Conservation (phyloP, 2,888 invertebrate species). For the Drosophila siamana region DNA sequence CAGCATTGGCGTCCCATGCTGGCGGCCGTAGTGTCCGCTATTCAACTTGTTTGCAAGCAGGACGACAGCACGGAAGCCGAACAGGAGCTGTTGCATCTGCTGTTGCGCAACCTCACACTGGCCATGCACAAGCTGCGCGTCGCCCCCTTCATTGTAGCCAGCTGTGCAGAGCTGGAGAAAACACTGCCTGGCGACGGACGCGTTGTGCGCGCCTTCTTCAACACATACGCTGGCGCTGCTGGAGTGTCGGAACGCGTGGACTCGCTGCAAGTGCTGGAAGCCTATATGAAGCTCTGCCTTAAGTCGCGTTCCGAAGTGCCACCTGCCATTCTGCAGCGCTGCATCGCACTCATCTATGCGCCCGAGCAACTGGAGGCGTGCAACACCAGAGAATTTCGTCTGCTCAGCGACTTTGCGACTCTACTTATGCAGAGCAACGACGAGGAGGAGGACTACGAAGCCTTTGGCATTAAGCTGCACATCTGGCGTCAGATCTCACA, state of each 20-base stretch:
- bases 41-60: constrained; percentile 48
- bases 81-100: constrained; percentile 66
- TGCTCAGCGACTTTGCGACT: constrained; percentile 62
- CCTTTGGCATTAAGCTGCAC: constrained; percentile 71
- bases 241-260: constrained; percentile 7
- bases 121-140: constrained; percentile 65
- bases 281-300: constrained; percentile 65
- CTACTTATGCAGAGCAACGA: constrained; percentile 67
- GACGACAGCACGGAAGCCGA: constrained; percentile 56
- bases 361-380: constrained; percentile 51
- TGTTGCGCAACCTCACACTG: constrained; percentile 67
- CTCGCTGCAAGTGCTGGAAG: constrained; percentile 53
- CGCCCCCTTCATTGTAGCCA: constrained; percentile 57
- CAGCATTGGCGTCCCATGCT: constrained; percentile 76
- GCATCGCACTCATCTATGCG: constrained; percentile 64
- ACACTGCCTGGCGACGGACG: constrained; percentile 53
- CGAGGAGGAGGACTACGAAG: constrained; percentile 75
- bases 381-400: constrained; percentile 59
- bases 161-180: constrained; percentile 64
- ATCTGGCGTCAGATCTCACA: constrained; percentile 80
- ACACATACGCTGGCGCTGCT: constrained; percentile 42
- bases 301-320: constrained; percentile 67
- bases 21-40: constrained; percentile 68
- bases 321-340: constrained; percentile 69
- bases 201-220: constrained; percentile 66